Evolutionary conservation across 2,888 invertebrate genomes (phyloP), one percentile per base, ranked within the genome.

Genomic region (Trilocha varians): DNA sequence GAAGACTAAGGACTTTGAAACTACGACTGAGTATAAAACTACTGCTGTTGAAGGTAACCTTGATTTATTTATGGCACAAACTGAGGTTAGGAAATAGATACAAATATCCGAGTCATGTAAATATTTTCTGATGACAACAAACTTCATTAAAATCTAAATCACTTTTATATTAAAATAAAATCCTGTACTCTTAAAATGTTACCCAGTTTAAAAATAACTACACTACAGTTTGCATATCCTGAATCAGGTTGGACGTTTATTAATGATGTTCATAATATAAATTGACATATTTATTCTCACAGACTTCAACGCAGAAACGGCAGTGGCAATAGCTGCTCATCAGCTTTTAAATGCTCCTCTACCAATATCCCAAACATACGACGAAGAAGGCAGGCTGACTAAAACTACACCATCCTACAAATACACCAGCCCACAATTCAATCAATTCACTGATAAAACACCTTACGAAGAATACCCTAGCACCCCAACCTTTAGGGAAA

Each of bases 281-380:
- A 25, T 3, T n/a, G n/a, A 43, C 39, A 13, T 6, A 25, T 41
- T 43, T 37, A 15, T 45, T 43, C 47, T 54, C 51, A 16, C 68
- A 86, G 85, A 78, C 47, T 65, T 71, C 50, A 74, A 58, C 48
- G 68, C 77, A 15, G 85, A 86, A 61, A 83, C 85, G 5, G 84
- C 82, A 1, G 59, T 87, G 38, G 87, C 86, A 2, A 62, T 87
- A 46, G 87, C 84, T 8, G 78, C 84, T 5, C 84, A 87, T 55
- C 79, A 86, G 51, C 74, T 87, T 3, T 58, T 85, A 16, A 69
- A 78, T 9, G 86, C 86, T 3, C 86, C 87, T 1, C 53, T 85
- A 25, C 87, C 87, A 1, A 69, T 63, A 49, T 61, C 73, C 32
- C 66, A 69, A 2, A 70, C 70, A 42, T 79, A 70, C 47, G 78